Conservation (phyloP, 2,888 invertebrate species). For the Chrysolina oricalcia region DNA sequence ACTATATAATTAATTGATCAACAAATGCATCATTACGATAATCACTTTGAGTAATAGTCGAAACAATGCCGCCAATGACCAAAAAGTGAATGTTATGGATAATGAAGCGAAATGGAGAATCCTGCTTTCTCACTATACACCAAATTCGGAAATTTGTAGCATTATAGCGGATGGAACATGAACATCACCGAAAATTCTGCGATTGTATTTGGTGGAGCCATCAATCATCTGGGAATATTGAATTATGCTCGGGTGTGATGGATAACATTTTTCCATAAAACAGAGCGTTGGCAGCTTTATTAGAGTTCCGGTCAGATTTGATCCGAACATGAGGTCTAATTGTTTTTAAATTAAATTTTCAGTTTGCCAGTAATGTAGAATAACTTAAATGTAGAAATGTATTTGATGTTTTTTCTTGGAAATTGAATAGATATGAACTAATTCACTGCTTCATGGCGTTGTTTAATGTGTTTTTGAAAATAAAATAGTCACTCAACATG, state of each 20-base stretch:
- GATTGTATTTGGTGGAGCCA: constrained; percentile 1
- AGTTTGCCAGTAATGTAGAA: too few relatives aligned
- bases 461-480: too few relatives aligned
- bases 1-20: too few relatives aligned
- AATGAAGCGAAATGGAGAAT: background rate
- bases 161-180: background rate
- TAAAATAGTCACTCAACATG: too few relatives aligned
- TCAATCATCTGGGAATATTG: constrained; percentile 10
- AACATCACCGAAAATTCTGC: background rate
- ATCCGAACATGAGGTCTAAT: background rate
- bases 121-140: background rate
- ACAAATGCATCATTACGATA: too few relatives aligned
- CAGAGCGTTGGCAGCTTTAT: background rate
- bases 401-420: too few relatives aligned
- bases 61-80: too few relatives aligned
- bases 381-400: too few relatives aligned
- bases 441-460: too few relatives aligned
- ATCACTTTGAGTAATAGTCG: too few relatives aligned
- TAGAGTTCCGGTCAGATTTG: background rate
- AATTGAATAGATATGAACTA: too few relatives aligned
- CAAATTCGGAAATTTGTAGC: background rate
- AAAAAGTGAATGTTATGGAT: background rate
- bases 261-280: constrained; percentile 11
- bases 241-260: background rate
- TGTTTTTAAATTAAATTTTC: background rate